Evolutionary conservation across 1,140 invertebrate species (phyloP), one percentile per base, ranked within the genome.

Genomic region (Dermatophagoides farinae): DNA sequence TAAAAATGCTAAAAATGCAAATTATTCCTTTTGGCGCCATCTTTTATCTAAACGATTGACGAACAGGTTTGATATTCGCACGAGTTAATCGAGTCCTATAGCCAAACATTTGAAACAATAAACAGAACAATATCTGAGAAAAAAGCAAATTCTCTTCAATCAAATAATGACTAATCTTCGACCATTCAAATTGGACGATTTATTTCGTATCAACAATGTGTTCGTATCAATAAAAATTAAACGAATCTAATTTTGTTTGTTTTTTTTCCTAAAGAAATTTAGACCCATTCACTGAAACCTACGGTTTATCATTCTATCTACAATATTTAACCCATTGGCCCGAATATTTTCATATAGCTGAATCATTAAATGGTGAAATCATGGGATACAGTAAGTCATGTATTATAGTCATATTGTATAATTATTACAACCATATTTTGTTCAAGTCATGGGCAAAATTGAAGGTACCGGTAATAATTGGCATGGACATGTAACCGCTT

Each of bases 401-500:
- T 46, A 54, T 63, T 31, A 50, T 25, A 1, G 39, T 61, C 31
- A 57, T 49, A 31, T 53, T 50, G 62, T 63, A 16, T 61, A 60
- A 54, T 65, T 66, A 67, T 60, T 9, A 40, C 44, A 25, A 2
- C 54, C 10, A 37, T 47, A n/a, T 64, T 63, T 62, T 59, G 66
- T 77, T 78, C 61, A 67, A 96, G 90, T 98, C 52, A 98, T 98
- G 92, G 95, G 92, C 38, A 98, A 98, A 75, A 85, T 91, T 12
- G 95, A 99, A 78, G 95, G 93, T 0, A 79, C 81, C 67, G 82
- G 83, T 61, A 87, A 95, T 68, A 86, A 91, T 70, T 97, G 91
- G 91, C 95, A 98, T 78, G 95, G 95, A 1, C 95, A 99, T 76
- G 93, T 98, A 2, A 97, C 95, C 20, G 92, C 92, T 16, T 75